Conservation (phyloP, 2,113 vertebrate species). For the Eidolon helvum region DNA sequence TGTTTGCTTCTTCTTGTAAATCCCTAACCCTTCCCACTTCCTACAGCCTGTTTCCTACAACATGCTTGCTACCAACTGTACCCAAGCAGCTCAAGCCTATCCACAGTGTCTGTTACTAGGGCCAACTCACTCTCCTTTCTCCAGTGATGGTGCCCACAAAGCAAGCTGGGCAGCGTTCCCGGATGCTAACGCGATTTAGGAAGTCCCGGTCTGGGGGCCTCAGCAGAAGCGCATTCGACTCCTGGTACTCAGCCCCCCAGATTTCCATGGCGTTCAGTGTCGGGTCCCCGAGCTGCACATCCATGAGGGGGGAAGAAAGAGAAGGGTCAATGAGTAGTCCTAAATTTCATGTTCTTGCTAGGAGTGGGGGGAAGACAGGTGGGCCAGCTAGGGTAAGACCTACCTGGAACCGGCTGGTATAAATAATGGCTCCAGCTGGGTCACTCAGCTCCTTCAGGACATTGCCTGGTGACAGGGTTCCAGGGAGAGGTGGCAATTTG, state of each 20-base stretch:
- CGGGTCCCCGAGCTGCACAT: constrained; percentile 90
- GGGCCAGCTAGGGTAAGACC: not conserved
- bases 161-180: constrained; percentile 91
- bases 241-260: constrained; percentile 96
- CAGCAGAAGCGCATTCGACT: constrained; percentile 92
- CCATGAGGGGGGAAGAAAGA: not conserved
- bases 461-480: constrained; percentile 84
- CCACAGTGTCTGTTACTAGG: fast-evolving
- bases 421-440: constrained; percentile 91
- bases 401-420: constrained; percentile 92
- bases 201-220: constrained; percentile 80
- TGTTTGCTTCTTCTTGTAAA: not conserved
- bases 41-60: not conserved
- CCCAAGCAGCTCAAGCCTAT: too few relatives aligned
- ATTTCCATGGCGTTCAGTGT: constrained; percentile 93
- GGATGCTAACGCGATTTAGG: constrained; percentile 85
- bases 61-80: not conserved
- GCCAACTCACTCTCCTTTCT: constrained; percentile 85
- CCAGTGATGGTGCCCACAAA: constrained; percentile 92
- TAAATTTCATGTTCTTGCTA: not conserved
- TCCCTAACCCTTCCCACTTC: fast-evolving
- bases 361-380: not conserved
- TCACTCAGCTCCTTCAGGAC: constrained; percentile 95
- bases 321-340: not conserved
- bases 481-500: not conserved